phyloP scores from a whole-genome alignment of 2,797 vertebrate species.

The Trachurus trachurus region DNA sequence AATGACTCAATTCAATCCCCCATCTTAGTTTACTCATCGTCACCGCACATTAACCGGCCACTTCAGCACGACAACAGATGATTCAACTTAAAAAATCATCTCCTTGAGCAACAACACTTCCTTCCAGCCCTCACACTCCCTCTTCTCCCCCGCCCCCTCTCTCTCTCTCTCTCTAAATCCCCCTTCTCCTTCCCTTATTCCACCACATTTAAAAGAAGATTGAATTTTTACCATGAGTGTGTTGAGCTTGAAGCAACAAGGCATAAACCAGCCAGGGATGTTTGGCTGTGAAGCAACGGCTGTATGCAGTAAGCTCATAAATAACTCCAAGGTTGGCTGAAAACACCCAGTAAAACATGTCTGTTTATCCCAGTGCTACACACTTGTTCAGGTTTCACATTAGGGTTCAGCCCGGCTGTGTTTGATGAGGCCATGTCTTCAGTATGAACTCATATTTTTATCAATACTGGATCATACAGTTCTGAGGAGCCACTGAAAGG shows the following conservation, averaged over 20 bases:
- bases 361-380: constrained; percentile 50
- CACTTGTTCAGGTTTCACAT: constrained; percentile 2
- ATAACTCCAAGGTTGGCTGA: constrained; percentile 52
- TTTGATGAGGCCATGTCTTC: constrained; percentile 10
- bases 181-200: constrained; percentile 9
- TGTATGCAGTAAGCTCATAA: constrained; percentile 39
- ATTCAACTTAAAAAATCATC: neutral
- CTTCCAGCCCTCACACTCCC: neutral
- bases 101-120: neutral
- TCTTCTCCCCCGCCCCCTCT: neutral
- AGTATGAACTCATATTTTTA: neutral
- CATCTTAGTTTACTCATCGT: neutral
- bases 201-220: constrained; percentile 16
- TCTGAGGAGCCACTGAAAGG: neutral
- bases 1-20: neutral
- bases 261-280: constrained; percentile 34
- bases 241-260: constrained; percentile 45
- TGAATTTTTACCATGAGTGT: constrained; percentile 42
- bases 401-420: constrained; percentile 2
- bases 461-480: neutral
- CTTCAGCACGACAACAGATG: neutral
- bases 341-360: constrained; percentile 58
- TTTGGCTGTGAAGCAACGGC: constrained; percentile 51
- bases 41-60: neutral
- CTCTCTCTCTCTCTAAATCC: constrained; percentile 5